Base-by-base conservation (phyloP, 1,140 invertebrate species). In the Aporrectodea caliginosa region DNA sequence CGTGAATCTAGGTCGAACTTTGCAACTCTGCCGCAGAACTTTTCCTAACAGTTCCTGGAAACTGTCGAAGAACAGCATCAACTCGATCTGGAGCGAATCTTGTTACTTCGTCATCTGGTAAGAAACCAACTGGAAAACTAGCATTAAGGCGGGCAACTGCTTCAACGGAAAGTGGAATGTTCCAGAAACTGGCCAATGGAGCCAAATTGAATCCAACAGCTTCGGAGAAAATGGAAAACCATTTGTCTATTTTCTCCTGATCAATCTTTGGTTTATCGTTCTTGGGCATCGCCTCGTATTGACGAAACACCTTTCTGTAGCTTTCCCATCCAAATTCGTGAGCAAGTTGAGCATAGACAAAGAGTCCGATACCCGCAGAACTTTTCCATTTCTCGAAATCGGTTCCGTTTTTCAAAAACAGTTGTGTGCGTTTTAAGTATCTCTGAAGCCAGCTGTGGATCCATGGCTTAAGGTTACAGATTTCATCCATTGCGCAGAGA, bases 401-500 rank as follows among this genome's bases (percentile, higher is more conserved):
- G 16, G 69, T 58, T 83, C 83, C 78, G 81, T 84, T 29, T 35
- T 32, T 32, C 1, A 84, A 74, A 78, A 80, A 83, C 6, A 69
- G 34, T 31, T 75, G 30, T 12, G 78, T 69, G 16, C 69, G 32
- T 6, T 31, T 16, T 6, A 80, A 74, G 30, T 82, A 70, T 0
- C 32, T 34, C 14, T 71, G 29, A 16, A 83, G 68, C 83, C 83
- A 83, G 12, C 71, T 69, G 77, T 84, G 83, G 2, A 78, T 78
- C 80, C 82, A 82, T 69, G 81, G 78, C 72, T 79, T 34, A 27
- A 77, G 43, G 68, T 79, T 58, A 32, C 78, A 74, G 22, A 84
- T 72, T 22, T 58, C 31, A 35, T 84, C 79, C 81, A 83, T 84
- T 22, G 83, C 84, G 58, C 82, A 79, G 16, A 84, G 58, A 29